Conservation (phyloP, 2,888 invertebrate species). For the Aradus depressus region DNA sequence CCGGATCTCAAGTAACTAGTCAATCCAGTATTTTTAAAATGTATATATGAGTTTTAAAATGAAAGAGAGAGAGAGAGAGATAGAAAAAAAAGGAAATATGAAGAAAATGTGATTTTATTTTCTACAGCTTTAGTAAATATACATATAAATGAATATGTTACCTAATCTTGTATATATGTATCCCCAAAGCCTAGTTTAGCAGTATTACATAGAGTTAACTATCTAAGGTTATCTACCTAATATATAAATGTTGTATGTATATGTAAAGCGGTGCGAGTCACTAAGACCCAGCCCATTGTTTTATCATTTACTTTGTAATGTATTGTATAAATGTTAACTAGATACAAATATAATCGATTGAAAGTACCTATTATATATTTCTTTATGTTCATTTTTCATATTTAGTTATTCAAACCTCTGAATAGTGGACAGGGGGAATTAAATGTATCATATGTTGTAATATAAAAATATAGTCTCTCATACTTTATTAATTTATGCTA, state of each 20-base stretch:
- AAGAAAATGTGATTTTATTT: slow-evolving; percentile 27
- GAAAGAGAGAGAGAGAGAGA: slow-evolving; percentile 13
- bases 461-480: too few species aligned
- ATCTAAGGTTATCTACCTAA: slow-evolving; percentile 7
- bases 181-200: slow-evolving; percentile 13
- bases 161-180: slow-evolving; percentile 24
- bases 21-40: slow-evolving; percentile 25
- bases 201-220: slow-evolving; percentile 14
- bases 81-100: slow-evolving; percentile 7
- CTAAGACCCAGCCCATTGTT: slow-evolving; percentile 13
- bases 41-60: slow-evolving; percentile 19
- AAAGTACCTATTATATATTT: background rate
- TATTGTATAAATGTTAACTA: slow-evolving; percentile 21
- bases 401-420: too few species aligned
- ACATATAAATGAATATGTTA: too few species aligned
- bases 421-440: too few species aligned
- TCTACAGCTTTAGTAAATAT: slow-evolving; percentile 26
- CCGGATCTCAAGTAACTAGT: too few species aligned
- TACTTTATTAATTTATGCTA: too few species aligned
- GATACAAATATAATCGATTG: slow-evolving; percentile 12
- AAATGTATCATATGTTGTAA: too few species aligned
- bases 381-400: too few species aligned
- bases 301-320: slow-evolving; percentile 20
- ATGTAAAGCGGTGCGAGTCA: slow-evolving; percentile 8
- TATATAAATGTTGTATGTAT: slow-evolving; percentile 12